A percentile compares a stretch with the other conserved stretches of the same genome.
Conservation (phyloP, 2,113 vertebrate genomes). For the Cyphomyrus discorhynchus region DNA sequence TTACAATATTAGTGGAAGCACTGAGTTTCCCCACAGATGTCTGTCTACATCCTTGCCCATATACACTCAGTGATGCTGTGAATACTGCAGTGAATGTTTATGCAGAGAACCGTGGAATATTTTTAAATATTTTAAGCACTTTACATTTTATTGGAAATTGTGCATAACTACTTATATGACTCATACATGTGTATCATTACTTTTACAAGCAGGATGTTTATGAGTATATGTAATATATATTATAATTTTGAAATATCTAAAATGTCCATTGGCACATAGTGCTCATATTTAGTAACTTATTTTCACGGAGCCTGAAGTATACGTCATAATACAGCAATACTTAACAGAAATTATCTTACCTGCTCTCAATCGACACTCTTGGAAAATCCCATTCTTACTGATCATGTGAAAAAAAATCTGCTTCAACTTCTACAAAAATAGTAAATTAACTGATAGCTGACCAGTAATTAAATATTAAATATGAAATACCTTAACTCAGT, state of each 20-base stretch:
- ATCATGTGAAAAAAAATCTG: conserved; percentile 9
- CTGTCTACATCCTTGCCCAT: conserved; percentile 25
- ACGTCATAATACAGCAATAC: neutral
- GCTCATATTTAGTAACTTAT: conserved; percentile 42
- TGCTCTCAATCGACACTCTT: neutral
- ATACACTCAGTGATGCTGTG: conserved; percentile 34
- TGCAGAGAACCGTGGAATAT: conserved; percentile 28
- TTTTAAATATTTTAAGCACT: conserved; percentile 13
- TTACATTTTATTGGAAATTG: conserved; percentile 10
- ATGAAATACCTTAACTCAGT: conserved; percentile 45
- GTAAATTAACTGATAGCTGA: conserved; percentile 27
- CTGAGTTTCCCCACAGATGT: neutral
- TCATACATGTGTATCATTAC: conserved; percentile 30
- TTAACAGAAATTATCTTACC: neutral
- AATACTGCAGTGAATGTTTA: conserved; percentile 39
- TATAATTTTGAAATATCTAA: conserved; percentile 12
- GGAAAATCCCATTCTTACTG: neutral
- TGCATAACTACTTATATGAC: conserved; percentile 9
- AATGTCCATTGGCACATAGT: conserved; percentile 29
- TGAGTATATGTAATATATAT: conserved; percentile 32
- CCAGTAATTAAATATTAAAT: conserved; percentile 60
- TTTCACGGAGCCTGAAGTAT: conserved; percentile 35
- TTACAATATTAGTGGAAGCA: conserved; percentile 26
- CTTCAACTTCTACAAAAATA: conserved; percentile 32
- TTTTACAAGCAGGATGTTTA: conserved; percentile 28